These are phyloP conservation scores for Myotis pilosus DNA, from an alignment of 2,797 vertebrate species.

Conservation along the genomic window DNA sequence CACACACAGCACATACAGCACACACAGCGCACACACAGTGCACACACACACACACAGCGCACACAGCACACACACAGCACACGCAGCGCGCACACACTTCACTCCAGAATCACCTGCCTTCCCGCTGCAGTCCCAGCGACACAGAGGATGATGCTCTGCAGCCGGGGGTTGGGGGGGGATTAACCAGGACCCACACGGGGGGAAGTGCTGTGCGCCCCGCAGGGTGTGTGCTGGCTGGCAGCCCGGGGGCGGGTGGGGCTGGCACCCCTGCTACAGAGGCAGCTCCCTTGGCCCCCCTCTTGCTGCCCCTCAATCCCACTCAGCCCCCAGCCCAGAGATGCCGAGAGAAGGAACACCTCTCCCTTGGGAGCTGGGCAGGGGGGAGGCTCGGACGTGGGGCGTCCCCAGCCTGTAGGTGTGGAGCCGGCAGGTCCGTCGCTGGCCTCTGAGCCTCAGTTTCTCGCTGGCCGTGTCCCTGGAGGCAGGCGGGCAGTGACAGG, in stretches of 20 bases:
- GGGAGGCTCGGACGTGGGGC: accelerated
- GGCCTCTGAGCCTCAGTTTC: neutral
- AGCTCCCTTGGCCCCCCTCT: accelerated
- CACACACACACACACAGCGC: neutral
- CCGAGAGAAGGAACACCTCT: neutral
- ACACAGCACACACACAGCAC: neutral
- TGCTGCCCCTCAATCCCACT: too few relatives aligned
- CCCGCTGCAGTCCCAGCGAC: slow-evolving; percentile 67
- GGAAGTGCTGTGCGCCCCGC: neutral
- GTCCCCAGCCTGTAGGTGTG: neutral
- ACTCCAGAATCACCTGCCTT: slow-evolving; percentile 66
- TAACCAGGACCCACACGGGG: slow-evolving; percentile 70
- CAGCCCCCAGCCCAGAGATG: neutral
- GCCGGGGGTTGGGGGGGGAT: slow-evolving; percentile 22
- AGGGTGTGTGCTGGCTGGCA: neutral
- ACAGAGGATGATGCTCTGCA: slow-evolving; percentile 74
- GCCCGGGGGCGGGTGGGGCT: neutral
- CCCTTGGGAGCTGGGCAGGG: neutral
- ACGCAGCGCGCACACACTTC: accelerated
- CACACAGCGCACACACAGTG: too few relatives aligned
- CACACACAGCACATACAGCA: neutral
- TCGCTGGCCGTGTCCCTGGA: neutral
- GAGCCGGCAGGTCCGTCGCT: accelerated
- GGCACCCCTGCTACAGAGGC: neutral
- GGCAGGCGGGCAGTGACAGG: neutral